A percentile compares a stretch with the other conserved stretches of the same genome.
These are phyloP conservation scores for Pseudochaenichthys georgianus DNA, from an alignment of 2,797 vertebrate genomes.

Conservation along the genomic window DNA sequence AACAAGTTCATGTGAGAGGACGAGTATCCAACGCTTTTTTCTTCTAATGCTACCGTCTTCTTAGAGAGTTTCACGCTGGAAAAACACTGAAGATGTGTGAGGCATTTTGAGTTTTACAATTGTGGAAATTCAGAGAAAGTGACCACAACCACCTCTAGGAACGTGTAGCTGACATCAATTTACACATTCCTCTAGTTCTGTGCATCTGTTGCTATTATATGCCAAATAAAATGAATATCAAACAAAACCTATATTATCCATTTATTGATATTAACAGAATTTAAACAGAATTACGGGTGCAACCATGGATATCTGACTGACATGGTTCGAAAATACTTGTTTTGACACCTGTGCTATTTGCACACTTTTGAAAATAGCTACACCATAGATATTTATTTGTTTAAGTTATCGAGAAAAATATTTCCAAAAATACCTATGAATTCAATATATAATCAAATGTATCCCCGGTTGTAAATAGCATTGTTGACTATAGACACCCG, in stretches of 20 bases:
- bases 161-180: not conserved
- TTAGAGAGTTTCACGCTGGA: not conserved
- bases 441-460: too few species aligned
- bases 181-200: not conserved
- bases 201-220: not conserved
- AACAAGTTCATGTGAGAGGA: not conserved
- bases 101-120: not conserved
- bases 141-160: not conserved
- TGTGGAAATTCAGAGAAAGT: not conserved
- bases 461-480: too few species aligned
- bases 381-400: too few species aligned
- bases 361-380: too few species aligned
- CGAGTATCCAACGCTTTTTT: not conserved
- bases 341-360: too few species aligned
- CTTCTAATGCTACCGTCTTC: not conserved
- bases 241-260: not conserved
- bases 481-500: too few species aligned
- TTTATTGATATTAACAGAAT: not conserved
- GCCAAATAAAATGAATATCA: not conserved
- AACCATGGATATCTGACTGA: too few species aligned
- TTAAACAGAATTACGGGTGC: too few species aligned
- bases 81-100: not conserved
- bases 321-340: too few species aligned
- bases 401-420: not conserved
- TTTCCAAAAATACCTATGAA: not conserved